phyloP scores from a whole-genome alignment of 2,888 invertebrate genomes.

The Arctia plantaginis region DNA sequence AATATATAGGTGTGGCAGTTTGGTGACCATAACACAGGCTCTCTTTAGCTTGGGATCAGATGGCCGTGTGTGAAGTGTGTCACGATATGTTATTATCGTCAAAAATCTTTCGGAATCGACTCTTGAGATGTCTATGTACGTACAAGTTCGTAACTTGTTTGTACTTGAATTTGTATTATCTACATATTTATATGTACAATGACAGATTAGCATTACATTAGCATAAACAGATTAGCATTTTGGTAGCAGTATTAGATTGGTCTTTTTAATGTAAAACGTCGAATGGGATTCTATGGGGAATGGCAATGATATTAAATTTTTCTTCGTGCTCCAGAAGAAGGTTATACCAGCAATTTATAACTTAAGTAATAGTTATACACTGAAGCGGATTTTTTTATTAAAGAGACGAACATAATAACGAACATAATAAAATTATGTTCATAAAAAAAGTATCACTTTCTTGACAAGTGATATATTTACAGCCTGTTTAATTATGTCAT shows the following conservation, averaged over 20 bases:
- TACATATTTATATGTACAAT: background rate
- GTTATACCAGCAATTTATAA: background rate
- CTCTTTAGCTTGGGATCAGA: no score
- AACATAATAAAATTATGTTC: no score
- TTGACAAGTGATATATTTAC: no score
- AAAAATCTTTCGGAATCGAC: background rate
- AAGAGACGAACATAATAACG: background rate
- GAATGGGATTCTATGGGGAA: no score
- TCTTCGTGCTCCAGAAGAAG: background rate
- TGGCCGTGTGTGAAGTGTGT: no score
- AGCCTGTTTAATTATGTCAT: no score
- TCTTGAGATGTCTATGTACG: background rate
- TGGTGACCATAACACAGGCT: no score
- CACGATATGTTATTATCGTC: no score
- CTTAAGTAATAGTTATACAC: background rate
- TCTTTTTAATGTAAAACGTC: background rate
- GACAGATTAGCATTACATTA: no score
- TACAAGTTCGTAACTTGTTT: background rate
- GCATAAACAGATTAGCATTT: background rate
- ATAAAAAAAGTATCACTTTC: no score
- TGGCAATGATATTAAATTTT: background rate
- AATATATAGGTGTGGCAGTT: no score
- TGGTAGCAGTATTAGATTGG: background rate
- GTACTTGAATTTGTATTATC: background rate
- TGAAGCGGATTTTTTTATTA: background rate